Base-by-base conservation (phyloP, 2,888 invertebrate species). In the Drosophila flavopinicola region DNA sequence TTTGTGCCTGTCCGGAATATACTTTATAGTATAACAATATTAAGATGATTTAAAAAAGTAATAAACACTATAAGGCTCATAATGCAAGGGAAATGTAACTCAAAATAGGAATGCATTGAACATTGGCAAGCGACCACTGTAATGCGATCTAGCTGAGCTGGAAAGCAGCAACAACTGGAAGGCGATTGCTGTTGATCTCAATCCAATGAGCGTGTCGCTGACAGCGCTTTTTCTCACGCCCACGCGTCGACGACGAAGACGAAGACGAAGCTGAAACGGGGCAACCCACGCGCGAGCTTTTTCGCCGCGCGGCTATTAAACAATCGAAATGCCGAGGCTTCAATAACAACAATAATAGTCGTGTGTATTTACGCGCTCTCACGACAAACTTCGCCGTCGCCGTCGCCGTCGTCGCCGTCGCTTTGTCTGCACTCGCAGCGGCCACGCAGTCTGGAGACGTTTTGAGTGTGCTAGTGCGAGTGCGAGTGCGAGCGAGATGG, bases 391-490 rank as follows among this genome's bases (percentile, higher is more conserved):
- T n/a, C 32, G 24, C 27, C 32, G 42, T 17, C 30, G 47, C 11
- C 42, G 20, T 3, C 15, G 23, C 7, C 9, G 11, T 11, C 9
- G 29, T 41, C 20, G 41, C 6, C 71, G 58, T 58, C 70, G 41
- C 73, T 67, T 67, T 67, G 74, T 57, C 70, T 73, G 38, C 27
- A 33, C 20, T 20, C 24, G 23, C 51, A 38, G 74, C 49, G 66
- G 70, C 66, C 86, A 77, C 65, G 86, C 84, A 77, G 83, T 83
- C 83, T 83, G 64, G 48, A 13, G 49, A 39, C 45, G 42, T 10
- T 11, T 23, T 7, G 11, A 13, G 33, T 32, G 13, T 29, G 13
- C 11, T 25, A 10, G 61, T 35, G 70, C 35, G 37, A 20, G 42
- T 3, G 5, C 9, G 20, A 17, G 5, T n/a, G 29, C 9, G 29